Percentiles rank a stretch among this genome's conserved stretches.
Evolutionary conservation across 2,888 invertebrate genomes (phyloP).

Genomic region (Drymonia ruficornis): DNA sequence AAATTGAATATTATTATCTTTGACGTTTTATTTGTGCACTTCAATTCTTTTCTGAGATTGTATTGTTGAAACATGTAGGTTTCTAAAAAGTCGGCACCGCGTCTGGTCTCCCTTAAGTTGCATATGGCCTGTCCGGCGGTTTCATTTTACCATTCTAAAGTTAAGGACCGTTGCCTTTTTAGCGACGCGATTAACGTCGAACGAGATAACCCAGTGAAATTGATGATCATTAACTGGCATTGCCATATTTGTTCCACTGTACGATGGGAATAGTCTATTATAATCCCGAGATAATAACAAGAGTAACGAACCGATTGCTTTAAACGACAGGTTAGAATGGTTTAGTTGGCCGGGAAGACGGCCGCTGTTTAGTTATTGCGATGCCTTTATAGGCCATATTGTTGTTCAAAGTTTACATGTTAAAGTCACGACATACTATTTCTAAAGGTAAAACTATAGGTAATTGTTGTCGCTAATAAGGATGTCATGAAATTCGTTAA

Average conservation of each 20-base stretch:
- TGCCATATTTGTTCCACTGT: conserved; percentile 40
- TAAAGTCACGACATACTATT: background rate
- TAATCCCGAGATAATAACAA: conserved; percentile 26
- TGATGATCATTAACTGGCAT: conserved; percentile 53
- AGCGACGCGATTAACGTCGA: no score
- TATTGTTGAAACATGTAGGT: no score
- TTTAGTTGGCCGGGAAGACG: conserved; percentile 23
- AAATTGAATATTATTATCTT: background rate
- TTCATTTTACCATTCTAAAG: no score
- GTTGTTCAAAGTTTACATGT: conserved; percentile 11
- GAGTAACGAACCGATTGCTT: conserved; percentile 23
- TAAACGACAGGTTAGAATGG: conserved; percentile 19
- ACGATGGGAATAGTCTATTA: conserved; percentile 14
- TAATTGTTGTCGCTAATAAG: background rate
- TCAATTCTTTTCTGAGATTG: no score
- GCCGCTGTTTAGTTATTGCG: conserved; percentile 24
- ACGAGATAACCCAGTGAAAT: conserved; percentile 38
- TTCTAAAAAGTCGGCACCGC: no score
- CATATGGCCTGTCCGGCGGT: no score
- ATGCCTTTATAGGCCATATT: conserved; percentile 15
- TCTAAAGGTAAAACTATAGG: background rate
- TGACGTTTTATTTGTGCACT: no score
- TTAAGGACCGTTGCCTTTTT: no score
- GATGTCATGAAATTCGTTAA: background rate
- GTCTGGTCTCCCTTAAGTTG: no score